A percentile compares a stretch with the other conserved stretches of the same genome.
Conservation (phyloP, 2,888 invertebrate genomes). For the Ectemnius cavifrons region DNA sequence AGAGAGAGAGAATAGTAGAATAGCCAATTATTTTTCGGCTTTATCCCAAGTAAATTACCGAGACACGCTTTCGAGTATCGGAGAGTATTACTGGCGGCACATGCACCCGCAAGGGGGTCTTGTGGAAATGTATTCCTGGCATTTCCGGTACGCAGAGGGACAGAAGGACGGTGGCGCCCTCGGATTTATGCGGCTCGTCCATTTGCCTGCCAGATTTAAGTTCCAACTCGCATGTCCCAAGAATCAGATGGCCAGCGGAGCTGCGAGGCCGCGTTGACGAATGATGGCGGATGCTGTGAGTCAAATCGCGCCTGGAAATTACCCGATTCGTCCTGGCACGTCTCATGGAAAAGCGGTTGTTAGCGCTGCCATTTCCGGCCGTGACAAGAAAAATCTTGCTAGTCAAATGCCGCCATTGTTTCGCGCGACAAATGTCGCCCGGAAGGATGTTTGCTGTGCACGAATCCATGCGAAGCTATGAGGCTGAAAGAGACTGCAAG, state of each 20-base stretch:
- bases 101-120: too few relatives aligned
- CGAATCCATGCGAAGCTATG: too few relatives aligned
- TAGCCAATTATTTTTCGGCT: slow-evolving; percentile 24
- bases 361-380: slow-evolving; percentile 6
- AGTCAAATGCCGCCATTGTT: not conserved
- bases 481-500: too few relatives aligned
- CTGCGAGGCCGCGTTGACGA: slow-evolving; percentile 25
- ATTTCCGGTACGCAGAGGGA: slow-evolving; percentile 27
- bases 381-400: not conserved
- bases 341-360: not conserved
- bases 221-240: slow-evolving; percentile 45
- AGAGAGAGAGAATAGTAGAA: not conserved
- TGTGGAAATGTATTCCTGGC: slow-evolving; percentile 34
- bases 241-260: slow-evolving; percentile 31
- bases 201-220: slow-evolving; percentile 48
- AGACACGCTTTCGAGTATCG: not conserved
- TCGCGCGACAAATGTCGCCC: not conserved
- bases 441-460: too few relatives aligned
- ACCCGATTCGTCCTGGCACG: slow-evolving; percentile 33
- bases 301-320: slow-evolving; percentile 48
- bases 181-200: slow-evolving; percentile 41
- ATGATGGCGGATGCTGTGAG: slow-evolving; percentile 42
- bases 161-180: slow-evolving; percentile 26
- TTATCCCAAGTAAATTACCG: slow-evolving; percentile 25
- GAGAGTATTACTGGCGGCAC: too few relatives aligned